Conservation (phyloP, 2,113 vertebrate genomes). For the Aegithalos caudatus region DNA sequence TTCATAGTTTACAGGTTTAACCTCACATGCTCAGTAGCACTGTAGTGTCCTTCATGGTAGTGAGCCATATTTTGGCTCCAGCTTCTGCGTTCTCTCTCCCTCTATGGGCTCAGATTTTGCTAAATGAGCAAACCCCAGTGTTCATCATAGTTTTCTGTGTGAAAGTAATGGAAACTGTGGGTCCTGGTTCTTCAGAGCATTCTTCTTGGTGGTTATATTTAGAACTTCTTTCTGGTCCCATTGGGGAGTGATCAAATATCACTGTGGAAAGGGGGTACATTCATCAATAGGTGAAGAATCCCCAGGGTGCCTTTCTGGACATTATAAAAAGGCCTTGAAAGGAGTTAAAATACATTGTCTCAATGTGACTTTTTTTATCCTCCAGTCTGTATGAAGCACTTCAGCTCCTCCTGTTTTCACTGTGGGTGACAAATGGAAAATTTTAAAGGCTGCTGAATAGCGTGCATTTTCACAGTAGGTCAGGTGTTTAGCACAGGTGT, state of each 20-base stretch:
- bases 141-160: background rate
- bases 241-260: background rate
- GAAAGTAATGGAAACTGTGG: background rate
- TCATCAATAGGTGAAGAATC: background rate
- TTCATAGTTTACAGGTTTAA: background rate
- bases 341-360: background rate
- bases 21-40: background rate
- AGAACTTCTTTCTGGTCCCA: background rate
- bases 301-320: background rate
- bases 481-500: slow-evolving; percentile 58
- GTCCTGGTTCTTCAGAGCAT: background rate
- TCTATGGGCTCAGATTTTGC: background rate
- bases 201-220: background rate
- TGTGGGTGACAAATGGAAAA: slow-evolving; percentile 65
- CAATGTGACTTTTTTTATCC: background rate
- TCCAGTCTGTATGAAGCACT: background rate
- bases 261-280: background rate
- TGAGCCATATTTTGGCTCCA: background rate
- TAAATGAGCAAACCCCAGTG: background rate
- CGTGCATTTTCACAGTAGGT: slow-evolving; percentile 67
- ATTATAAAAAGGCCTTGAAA: background rate
- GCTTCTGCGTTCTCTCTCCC: background rate
- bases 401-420: slow-evolving; percentile 24
- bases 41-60: background rate
- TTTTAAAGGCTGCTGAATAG: slow-evolving; percentile 57